Percentiles rank a stretch among this genome's conserved stretches.
Evolutionary conservation across 2,797 vertebrate species (phyloP).

Genomic region (Pangasius mekongensis): DNA sequence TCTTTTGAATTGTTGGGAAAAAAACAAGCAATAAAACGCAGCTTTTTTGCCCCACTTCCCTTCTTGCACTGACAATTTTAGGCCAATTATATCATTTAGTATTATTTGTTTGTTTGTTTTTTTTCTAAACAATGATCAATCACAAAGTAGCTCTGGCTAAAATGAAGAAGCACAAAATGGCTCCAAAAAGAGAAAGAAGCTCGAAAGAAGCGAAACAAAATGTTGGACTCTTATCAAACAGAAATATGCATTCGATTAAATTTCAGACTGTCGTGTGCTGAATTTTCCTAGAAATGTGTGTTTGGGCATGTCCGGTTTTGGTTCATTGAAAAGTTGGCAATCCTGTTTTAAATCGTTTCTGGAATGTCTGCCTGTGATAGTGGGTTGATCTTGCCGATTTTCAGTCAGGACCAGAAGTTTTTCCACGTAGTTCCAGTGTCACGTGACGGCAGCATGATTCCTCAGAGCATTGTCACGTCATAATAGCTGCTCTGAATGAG

Average conservation of each 20-base stretch:
- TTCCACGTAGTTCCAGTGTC: background rate
- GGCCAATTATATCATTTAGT: background rate
- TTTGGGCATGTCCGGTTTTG: background rate
- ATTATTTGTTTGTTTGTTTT: background rate
- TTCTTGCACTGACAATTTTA: background rate
- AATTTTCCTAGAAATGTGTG: too few species aligned
- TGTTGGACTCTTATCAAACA: background rate
- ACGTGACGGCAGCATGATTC: conserved; percentile 8
- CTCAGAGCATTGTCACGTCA: background rate
- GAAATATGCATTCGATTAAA: background rate
- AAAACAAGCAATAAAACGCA: background rate
- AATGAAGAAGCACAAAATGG: background rate
- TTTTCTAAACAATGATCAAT: background rate
- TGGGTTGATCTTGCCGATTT: background rate
- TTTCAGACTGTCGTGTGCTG: background rate
- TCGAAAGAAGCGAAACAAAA: background rate
- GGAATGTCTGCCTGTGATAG: background rate
- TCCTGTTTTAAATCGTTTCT: background rate
- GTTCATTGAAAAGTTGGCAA: background rate
- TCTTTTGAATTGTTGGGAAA: background rate
- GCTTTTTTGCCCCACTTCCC: background rate
- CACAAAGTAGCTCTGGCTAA: background rate
- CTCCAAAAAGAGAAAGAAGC: background rate
- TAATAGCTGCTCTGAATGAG: background rate
- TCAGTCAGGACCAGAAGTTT: background rate